These are phyloP conservation scores for Chironomus tepperi DNA, from an alignment of 1,140 invertebrate species.

Conservation along the genomic window DNA sequence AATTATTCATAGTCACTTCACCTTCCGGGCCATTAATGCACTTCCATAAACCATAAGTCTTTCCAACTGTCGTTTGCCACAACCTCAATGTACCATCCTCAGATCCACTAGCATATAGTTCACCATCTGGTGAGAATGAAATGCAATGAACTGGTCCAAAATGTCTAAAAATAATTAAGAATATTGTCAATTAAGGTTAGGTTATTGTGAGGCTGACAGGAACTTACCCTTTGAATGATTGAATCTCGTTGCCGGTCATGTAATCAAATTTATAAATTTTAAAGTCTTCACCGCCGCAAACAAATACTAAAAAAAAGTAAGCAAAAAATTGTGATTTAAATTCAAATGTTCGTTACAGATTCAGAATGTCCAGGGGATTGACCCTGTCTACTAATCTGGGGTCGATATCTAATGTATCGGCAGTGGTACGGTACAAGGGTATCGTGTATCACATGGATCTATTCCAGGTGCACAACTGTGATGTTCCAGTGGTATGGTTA, in stretches of 20 bases:
- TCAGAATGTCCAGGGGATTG: too few species aligned
- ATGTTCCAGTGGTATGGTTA: too few species aligned
- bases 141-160: conserved; percentile 66
- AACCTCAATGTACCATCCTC: conserved; percentile 93
- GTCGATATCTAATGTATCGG: too few species aligned
- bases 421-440: too few species aligned
- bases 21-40: conserved; percentile 54
- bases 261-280: conserved; percentile 98
- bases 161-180: neutral
- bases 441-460: too few species aligned
- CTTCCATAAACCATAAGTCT: conserved; percentile 94
- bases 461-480: too few species aligned
- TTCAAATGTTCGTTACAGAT: too few species aligned
- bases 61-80: conserved; percentile 89
- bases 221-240: conserved; percentile 97
- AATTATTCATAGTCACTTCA: too few species aligned
- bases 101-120: conserved; percentile 91
- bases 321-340: too few species aligned
- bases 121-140: conserved; percentile 85
- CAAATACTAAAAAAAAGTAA: conserved; percentile 72
- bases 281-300: conserved; percentile 93
- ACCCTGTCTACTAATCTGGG: too few species aligned
- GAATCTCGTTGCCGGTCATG: conserved; percentile 80
- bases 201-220: conserved; percentile 42
- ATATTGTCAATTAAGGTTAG: neutral